phyloP scores from a whole-genome alignment of 2,888 invertebrate genomes.

The Taphrorychus bicolor region DNA sequence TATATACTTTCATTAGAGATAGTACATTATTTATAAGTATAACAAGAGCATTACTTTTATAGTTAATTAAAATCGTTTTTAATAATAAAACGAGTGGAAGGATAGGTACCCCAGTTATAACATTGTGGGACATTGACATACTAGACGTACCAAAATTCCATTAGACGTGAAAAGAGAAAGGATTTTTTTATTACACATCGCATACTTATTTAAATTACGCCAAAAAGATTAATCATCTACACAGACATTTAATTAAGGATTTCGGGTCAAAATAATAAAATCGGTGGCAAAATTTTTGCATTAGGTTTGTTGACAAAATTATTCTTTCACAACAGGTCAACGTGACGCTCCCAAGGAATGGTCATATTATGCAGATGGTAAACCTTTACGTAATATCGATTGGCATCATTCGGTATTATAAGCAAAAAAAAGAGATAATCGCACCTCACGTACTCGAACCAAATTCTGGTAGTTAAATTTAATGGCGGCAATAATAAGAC shows the following conservation, averaged over 20 bases:
- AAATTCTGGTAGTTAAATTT: conserved; percentile 1
- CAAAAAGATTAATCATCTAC: conserved; percentile 5
- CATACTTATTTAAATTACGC: conserved; percentile 1
- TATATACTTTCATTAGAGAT: too few species aligned
- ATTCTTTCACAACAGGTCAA: too few species aligned
- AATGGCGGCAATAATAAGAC: background rate
- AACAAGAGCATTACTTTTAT: background rate
- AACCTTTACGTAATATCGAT: background rate
- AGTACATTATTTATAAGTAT: too few species aligned
- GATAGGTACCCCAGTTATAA: too few species aligned
- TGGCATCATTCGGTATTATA: background rate
- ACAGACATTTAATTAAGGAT: background rate
- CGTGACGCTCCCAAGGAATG: too few species aligned
- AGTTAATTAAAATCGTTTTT: background rate
- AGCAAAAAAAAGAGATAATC: background rate
- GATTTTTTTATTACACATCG: conserved; percentile 2
- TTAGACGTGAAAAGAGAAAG: conserved; percentile 8
- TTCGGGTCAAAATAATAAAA: background rate
- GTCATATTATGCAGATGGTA: too few species aligned
- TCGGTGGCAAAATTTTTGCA: background rate
- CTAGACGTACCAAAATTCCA: background rate
- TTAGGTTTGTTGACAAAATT: too few species aligned
- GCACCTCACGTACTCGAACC: background rate
- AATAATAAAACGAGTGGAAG: too few species aligned
- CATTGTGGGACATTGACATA: background rate